Evolutionary conservation across 2,113 vertebrate species (phyloP).

Genomic region (Dicentrarchus labrax): DNA sequence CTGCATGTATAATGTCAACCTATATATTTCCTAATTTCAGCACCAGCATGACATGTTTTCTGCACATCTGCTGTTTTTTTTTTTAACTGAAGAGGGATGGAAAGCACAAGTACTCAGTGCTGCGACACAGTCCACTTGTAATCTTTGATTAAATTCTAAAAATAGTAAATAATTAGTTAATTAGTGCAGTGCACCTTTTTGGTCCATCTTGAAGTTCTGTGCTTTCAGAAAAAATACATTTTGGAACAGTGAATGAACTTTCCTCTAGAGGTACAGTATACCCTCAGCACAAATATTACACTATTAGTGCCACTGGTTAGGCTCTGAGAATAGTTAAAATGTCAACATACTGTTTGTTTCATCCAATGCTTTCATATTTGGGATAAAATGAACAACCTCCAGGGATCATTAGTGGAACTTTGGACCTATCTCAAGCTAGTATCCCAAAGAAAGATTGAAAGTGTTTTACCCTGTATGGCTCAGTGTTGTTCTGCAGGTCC

Average conservation of each 20-base stretch:
- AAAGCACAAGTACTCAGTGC: background rate
- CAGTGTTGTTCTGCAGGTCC: conserved; percentile 88
- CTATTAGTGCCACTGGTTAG: background rate
- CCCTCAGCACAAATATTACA: background rate
- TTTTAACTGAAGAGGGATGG: background rate
- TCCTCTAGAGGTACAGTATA: background rate
- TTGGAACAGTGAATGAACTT: background rate
- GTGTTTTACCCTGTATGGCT: conserved; percentile 87
- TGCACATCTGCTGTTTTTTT: background rate
- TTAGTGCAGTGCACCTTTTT: background rate
- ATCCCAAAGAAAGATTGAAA: background rate
- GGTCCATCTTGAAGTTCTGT: background rate
- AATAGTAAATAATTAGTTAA: background rate
- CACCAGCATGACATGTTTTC: conserved; percentile 1
- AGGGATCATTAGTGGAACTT: background rate
- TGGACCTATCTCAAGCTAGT: background rate
- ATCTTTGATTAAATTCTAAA: background rate
- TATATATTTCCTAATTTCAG: conserved; percentile 24
- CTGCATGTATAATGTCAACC: conserved; percentile 31
- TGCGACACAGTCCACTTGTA: background rate
- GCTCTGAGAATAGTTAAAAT: background rate
- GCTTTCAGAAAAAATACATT: background rate
- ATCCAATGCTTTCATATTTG: background rate
- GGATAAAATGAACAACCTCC: background rate
- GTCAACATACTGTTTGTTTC: background rate